Evolutionary conservation across 1,140 invertebrate species (phyloP).

Genomic region (Euglossa dilemma): DNA sequence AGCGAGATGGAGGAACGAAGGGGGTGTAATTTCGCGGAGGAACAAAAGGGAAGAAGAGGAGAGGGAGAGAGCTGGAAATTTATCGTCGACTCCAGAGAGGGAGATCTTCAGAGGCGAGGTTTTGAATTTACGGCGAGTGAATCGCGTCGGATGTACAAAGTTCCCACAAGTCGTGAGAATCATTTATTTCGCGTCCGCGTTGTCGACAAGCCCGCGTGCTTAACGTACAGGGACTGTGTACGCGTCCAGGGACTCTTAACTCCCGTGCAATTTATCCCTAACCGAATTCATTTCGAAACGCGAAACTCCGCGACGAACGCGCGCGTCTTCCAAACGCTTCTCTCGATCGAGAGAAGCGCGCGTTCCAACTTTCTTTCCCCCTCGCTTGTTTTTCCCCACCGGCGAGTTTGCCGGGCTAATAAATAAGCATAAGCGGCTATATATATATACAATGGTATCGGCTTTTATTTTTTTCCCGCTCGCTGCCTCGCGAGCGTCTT

Average conservation of each 20-base stretch:
- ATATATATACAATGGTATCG: conserved; percentile 2
- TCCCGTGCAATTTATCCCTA: background rate
- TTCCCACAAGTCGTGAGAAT: conserved; percentile 53
- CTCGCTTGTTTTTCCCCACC: background rate
- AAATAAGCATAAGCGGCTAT: background rate
- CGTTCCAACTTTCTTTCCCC: too few relatives aligned
- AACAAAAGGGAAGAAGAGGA: conserved; percentile 11
- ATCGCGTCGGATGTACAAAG: conserved; percentile 16
- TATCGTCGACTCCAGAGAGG: conserved; percentile 7
- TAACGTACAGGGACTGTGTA: background rate
- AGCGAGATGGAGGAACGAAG: background rate
- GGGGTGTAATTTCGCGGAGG: conserved; percentile 16
- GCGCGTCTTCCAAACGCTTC: too few relatives aligned
- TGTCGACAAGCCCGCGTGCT: background rate
- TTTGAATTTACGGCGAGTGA: conserved; percentile 36
- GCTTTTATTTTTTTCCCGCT: background rate
- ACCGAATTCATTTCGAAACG: background rate
- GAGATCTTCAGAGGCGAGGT: conserved; percentile 18
- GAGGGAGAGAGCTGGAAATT: conserved; percentile 1
- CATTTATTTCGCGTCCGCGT: conserved; percentile 17
- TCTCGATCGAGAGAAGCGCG: too few relatives aligned
- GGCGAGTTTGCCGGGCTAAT: background rate
- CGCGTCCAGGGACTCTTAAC: too few relatives aligned
- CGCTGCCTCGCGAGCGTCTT: background rate
- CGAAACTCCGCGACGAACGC: too few relatives aligned